Base-by-base conservation (phyloP, 2,113 vertebrate genomes). In the Saccopteryx leptura region DNA sequence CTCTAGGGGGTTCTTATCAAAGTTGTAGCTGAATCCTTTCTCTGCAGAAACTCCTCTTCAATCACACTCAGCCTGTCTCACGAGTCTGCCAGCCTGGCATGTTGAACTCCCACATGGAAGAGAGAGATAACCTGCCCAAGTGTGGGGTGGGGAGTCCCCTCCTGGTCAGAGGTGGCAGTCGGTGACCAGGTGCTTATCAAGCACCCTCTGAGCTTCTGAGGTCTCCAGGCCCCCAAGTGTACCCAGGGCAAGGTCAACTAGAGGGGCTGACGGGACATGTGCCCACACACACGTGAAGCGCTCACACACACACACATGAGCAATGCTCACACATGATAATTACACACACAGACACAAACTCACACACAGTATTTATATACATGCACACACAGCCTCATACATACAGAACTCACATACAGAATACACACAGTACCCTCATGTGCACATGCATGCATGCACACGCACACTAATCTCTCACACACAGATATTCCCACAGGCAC, bases 341-440 rank as follows among this genome's bases (percentile, higher is more conserved):
- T 50, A 15, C 24, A 33, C 14, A 18, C 26, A 21, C 1, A 11
- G 31, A 4, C 33, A 39, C 23, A 17, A 48, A 31, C 46, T 75
- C 46, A 9, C 13, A 33, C 46, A 9, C 13, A 33, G 9, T 11
- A 12, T 66, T 48, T 39, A 48, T 14, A 33, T 18, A 9, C 7
- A 9, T 0, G 68, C 13, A 58, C 26, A 50, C n/a, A 21, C 50
- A 48, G 1, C 8, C 31, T 68, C 33, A 48, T 13, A 80, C 15
- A 4, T 26, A 28, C 15, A 78, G 12, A 26, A 12, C 19, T 24
- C 61, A 58, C 7, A 17, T 1, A 9, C 2, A 31, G 2, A 2
- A 2, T 1, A 9, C 26, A 33, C 68, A 10, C 4, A 4, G 8
- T 4, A 26, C 10, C 75, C 0, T 19, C 18, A 2, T 1, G 4